Base-by-base conservation (phyloP, 2,113 vertebrate genomes). In the Alexandromys fortis region DNA sequence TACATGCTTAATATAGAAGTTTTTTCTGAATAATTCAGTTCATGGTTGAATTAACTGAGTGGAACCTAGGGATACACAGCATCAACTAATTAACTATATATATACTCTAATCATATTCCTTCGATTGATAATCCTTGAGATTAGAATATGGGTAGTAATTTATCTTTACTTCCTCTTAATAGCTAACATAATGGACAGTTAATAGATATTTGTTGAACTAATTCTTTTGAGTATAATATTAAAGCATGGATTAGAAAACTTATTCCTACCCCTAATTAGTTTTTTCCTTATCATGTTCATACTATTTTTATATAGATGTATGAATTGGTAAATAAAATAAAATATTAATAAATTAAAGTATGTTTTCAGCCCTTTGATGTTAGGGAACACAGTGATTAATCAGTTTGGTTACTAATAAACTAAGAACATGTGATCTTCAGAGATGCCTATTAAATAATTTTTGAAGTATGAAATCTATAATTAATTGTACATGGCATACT, bases 131-230 rank as follows among this genome's bases (percentile, higher is more conserved):
- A 72, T 96, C 22, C 3, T 88, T 97, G 65, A 92, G 10, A 86
- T 94, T 52, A 94, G 65, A 33, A 79, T 47, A 70, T 89, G 4
- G 78, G 63, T 89, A 86, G 21, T 96, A 72, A 88, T 88, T 95
- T 89, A 78, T 92, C 63, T 95, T 92, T 93, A 38, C 90, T 93
- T 94, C 16, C 1, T 7, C 1, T 76, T 33, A 81, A 47, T 94
- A 47, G 28, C 6, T 92, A 78, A 35, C 49, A 3, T 92, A 93
- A 73, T 65, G 47, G 33, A 92, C 12, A 86, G 30, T 90, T 47
- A 91, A 28, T 92, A 92, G 78, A 30, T 94, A 86, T 65, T 92
- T 92, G 76, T 85, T 38, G 35, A 96, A 49, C 92, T 90, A 92
- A 83, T 92, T 16, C 19, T 86, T 96, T 90, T 35, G 76, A 42